Evolutionary conservation across 2,888 invertebrate genomes (phyloP), one percentile per base, ranked within the genome.

Genomic region (Meliscaeva auricollis): DNA sequence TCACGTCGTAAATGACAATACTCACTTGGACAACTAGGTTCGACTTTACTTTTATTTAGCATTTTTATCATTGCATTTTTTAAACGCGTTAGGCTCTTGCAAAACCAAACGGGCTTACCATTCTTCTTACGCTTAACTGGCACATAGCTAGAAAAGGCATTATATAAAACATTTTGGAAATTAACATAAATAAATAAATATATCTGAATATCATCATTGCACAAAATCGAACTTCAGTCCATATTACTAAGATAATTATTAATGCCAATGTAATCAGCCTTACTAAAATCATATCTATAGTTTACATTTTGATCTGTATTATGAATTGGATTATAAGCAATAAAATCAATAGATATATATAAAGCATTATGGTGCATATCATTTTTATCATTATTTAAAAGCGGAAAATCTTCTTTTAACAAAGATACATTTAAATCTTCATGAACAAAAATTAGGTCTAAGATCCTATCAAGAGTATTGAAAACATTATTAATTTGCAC

Each of bases 291-390:
- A 15, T 62, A 46, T 8, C 62, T 46, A 62, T 62, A 62, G 15
- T 44, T 60, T 22, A 22, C n/a, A 22, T 26, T 8, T 13, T 46
- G 44, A 0, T 15, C 44, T 15, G 8, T 26, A 15, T 5, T 9
- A 9, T 26, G n/a, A 26, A 46, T 26, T 30, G n/a, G 1, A 50
- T 50, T 50, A 13, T 5, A 30, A 52, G 52, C 6, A 9, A 52
- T n/a, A 52, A 52, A 52, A 44, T 62, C 62, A 9, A 62, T 30
- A 30, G 15, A 62, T 13, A 62, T 62, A 62, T 46, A 22, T 6
- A 62, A 46, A 13, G 46, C 46, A 46, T 26, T 46, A 46, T 62
- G 44, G 20, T 62, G 26, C 8, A 62, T 46, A 62, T 46, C 7
- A n/a, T 26, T 44, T 62, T 44, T 46, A 15, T 46, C 62, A 30